These are phyloP conservation scores for Coregonus suidteri DNA, from an alignment of 2,797 vertebrate species.

Conservation along the genomic window DNA sequence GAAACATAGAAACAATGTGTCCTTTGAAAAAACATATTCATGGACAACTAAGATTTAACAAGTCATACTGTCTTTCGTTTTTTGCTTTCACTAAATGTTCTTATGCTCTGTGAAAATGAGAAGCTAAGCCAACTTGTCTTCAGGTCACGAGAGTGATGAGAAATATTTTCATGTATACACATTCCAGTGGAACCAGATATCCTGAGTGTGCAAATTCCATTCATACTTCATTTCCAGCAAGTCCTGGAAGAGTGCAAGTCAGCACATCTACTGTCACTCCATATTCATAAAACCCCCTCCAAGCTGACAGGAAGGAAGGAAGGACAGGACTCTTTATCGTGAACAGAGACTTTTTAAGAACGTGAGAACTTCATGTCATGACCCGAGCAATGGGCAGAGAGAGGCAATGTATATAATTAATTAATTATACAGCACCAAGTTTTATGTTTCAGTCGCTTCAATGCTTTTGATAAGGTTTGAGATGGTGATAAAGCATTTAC, in stretches of 20 bases:
- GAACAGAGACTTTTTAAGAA: background rate
- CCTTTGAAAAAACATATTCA: background rate
- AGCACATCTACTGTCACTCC: conserved; percentile 58
- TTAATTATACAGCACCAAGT: conserved; percentile 25
- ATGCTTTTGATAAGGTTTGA: conserved; percentile 38
- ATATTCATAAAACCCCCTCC: conserved; percentile 40
- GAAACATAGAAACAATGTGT: background rate
- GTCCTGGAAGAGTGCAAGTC: conserved; percentile 59
- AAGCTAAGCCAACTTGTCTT: conserved; percentile 47
- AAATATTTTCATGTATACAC: conserved; percentile 62
- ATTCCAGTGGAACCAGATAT: conserved; percentile 66
- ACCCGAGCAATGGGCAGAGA: conserved; percentile 17
- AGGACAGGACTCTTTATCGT: conserved; percentile 6
- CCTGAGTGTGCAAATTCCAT: conserved; percentile 75
- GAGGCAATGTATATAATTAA: conserved; percentile 1
- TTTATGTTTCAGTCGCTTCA: conserved; percentile 51
- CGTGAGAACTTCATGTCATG: conserved; percentile 30
- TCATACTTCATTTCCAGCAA: conserved; percentile 67
- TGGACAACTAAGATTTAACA: background rate
- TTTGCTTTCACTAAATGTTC: background rate
- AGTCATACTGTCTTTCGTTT: background rate
- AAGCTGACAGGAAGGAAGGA: conserved; percentile 35
- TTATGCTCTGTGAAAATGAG: conserved; percentile 41
- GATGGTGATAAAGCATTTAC: conserved; percentile 37
- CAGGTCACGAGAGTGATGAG: conserved; percentile 60